A percentile compares a stretch with the other conserved stretches of the same genome.
Evolutionary conservation across 2,113 vertebrate genomes (phyloP).

Genomic region (Phylloscopus trochilus): DNA sequence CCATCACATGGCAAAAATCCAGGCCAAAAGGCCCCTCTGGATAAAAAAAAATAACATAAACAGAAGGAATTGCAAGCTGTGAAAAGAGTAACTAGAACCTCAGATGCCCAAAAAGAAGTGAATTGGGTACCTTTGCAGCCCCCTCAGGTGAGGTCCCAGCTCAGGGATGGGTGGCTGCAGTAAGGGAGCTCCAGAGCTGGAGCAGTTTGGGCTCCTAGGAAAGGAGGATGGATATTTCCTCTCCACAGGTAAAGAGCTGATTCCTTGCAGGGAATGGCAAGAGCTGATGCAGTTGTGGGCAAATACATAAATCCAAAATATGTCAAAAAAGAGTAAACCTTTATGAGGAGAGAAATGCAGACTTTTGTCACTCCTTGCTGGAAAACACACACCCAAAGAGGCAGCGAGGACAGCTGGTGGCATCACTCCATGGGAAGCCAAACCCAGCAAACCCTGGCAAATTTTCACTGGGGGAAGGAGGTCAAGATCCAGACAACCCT

Average conservation of each 20-base stretch:
- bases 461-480: neutral
- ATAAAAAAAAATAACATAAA: neutral
- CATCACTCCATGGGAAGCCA: neutral
- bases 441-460: neutral
- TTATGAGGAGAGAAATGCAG: accelerated
- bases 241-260: neutral
- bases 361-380: neutral
- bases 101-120: accelerated
- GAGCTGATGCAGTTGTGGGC: neutral
- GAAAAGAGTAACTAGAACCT: neutral
- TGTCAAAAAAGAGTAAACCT: neutral
- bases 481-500: neutral
- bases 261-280: neutral
- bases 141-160: accelerated
- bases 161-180: neutral
- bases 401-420: neutral
- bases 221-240: neutral
- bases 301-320: accelerated
- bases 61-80: neutral
- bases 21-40: neutral
- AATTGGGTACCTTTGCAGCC: neutral
- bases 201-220: neutral
- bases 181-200: neutral
- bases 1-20: neutral
- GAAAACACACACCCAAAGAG: neutral